phyloP scores from a whole-genome alignment of 2,797 vertebrate genomes.

The Sebastes umbrosus region DNA sequence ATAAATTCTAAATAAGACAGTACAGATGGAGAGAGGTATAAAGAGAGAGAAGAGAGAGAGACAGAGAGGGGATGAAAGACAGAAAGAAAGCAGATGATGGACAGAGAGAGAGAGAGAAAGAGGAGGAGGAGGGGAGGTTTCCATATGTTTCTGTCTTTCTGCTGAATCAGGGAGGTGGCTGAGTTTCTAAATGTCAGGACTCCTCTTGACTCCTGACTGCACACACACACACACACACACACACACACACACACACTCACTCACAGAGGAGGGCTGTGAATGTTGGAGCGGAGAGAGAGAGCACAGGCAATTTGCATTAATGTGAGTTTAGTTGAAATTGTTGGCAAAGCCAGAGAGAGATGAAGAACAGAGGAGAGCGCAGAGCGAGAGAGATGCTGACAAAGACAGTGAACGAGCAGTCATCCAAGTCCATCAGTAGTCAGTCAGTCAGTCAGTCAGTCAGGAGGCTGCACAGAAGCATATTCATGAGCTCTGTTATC shows the following conservation, averaged over 20 bases:
- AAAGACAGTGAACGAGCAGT: conserved; percentile 10
- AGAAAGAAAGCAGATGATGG: background rate
- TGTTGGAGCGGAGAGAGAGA: background rate
- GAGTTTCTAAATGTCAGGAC: conserved; percentile 47
- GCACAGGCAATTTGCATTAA: conserved; percentile 43
- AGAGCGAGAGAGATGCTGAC: conserved; percentile 22
- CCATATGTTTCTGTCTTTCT: conserved; percentile 29
- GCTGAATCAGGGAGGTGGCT: conserved; percentile 52
- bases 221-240: background rate
- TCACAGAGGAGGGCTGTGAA: background rate
- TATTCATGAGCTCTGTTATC: conserved; percentile 31
- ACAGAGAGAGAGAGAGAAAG: background rate
- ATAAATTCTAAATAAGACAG: background rate
- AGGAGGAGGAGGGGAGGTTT: background rate
- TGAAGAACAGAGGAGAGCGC: background rate
- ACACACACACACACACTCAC: background rate
- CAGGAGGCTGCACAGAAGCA: background rate
- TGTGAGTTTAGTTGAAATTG: conserved; percentile 33
- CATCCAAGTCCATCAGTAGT: background rate
- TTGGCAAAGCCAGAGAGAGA: conserved; percentile 16
- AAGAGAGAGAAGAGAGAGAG: background rate
- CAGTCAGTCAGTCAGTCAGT: background rate
- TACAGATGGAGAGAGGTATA: background rate
- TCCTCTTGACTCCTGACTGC: conserved; percentile 19
- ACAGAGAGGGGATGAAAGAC: background rate